Percentiles rank a stretch among this genome's conserved stretches.
Evolutionary conservation across 2,797 vertebrate genomes (phyloP).

Genomic region (Cephalopachus bancanus): DNA sequence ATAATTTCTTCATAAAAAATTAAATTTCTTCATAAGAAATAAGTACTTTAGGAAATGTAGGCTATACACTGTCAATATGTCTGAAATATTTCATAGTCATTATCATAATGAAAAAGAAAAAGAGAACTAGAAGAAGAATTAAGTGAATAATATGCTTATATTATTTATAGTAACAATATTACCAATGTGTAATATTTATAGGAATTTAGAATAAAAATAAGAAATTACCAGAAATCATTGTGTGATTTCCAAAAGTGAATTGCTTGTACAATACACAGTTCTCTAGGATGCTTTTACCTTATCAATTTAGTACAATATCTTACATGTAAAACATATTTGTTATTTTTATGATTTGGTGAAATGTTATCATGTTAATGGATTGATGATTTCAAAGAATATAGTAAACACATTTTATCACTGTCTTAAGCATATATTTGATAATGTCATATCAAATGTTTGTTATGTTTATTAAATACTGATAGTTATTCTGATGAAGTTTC

Average conservation of each 20-base stretch:
- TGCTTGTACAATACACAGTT: background rate
- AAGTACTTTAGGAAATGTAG: background rate
- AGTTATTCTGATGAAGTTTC: background rate
- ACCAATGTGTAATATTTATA: background rate
- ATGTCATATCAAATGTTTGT: background rate
- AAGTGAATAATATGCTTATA: background rate
- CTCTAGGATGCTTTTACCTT: background rate
- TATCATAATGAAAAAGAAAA: background rate
- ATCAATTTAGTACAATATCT: background rate
- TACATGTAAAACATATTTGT: background rate
- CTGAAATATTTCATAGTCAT: background rate
- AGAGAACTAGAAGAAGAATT: background rate
- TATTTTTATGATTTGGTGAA: constrained; percentile 34
- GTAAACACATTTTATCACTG: background rate
- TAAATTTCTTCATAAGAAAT: background rate
- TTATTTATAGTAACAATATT: background rate
- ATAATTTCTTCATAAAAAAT: too few species aligned
- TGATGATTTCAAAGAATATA: background rate
- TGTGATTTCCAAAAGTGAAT: background rate
- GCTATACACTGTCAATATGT: constrained; percentile 56
- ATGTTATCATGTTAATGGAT: background rate
- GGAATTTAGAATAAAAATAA: background rate
- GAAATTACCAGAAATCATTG: background rate
- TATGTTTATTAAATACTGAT: background rate
- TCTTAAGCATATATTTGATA: background rate